These are phyloP conservation scores for Forbesichthys papilliferus DNA, from an alignment of 2,113 vertebrate species.

Conservation along the genomic window DNA sequence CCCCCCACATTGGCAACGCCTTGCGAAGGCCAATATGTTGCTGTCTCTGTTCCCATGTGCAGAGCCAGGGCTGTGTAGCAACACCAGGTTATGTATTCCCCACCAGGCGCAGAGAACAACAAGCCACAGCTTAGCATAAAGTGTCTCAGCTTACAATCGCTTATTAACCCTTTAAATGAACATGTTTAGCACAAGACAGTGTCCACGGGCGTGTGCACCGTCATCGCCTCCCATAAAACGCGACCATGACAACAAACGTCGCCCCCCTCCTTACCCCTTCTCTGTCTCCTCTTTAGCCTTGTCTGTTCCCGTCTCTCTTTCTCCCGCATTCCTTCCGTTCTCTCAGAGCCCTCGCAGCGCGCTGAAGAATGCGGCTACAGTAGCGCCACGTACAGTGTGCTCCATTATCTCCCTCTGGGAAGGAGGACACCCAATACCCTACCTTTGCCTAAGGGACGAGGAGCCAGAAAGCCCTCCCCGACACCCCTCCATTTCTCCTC, in stretches of 20 bases:
- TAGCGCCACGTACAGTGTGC: constrained; percentile 72
- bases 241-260: neutral
- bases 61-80: too few species aligned
- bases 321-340: constrained; percentile 62
- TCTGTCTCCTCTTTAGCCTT: neutral
- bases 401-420: constrained; percentile 79
- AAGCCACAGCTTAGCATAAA: too few species aligned
- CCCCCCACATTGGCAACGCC: too few species aligned
- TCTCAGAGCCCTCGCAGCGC: constrained; percentile 66
- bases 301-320: neutral
- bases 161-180: too few species aligned
- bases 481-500: constrained; percentile 14
- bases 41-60: too few species aligned
- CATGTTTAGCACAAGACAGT: too few species aligned
- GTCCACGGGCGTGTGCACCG: too few species aligned
- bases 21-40: too few species aligned
- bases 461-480: constrained; percentile 76
- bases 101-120: too few species aligned
- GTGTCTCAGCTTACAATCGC: too few species aligned
- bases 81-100: too few species aligned
- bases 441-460: constrained; percentile 55
- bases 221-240: neutral
- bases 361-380: constrained; percentile 83
- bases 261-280: neutral
- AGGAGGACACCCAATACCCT: constrained; percentile 83